A percentile compares a stretch with the other conserved stretches of the same genome.
These are phyloP conservation scores for Pangasius mekongensis DNA, from an alignment of 2,797 vertebrate genomes.

Conservation along the genomic window DNA sequence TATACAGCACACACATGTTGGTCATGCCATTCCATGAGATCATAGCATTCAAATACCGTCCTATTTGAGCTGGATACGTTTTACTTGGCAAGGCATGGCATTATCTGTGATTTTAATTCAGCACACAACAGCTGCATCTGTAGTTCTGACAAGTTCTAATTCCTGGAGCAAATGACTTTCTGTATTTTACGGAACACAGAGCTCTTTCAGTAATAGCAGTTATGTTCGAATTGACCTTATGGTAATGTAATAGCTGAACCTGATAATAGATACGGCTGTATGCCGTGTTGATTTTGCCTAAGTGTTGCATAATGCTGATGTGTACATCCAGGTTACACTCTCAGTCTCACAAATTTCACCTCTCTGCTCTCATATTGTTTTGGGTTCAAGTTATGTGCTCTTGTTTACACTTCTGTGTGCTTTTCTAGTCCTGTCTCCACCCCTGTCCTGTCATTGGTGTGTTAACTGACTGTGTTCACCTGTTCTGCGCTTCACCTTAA, in stretches of 20 bases:
- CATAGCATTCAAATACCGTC: not conserved
- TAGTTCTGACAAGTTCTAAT: conserved; percentile 1
- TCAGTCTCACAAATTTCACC: not conserved
- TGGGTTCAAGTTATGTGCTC: not conserved
- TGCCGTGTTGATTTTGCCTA: not conserved
- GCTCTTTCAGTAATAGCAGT: not conserved
- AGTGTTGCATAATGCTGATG: not conserved
- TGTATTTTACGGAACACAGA: not conserved
- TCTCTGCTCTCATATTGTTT: not conserved
- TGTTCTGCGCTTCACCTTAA: not conserved
- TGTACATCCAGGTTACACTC: not conserved
- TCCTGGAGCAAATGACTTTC: conserved; percentile 6
- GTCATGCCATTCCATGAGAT: not conserved
- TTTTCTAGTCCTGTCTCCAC: not conserved
- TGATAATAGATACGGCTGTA: not conserved
- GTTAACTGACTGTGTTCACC: not conserved
- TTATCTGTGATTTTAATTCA: not conserved
- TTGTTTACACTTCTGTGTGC: not conserved
- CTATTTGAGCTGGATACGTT: not conserved
- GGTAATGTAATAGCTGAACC: conserved; percentile 7
- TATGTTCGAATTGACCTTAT: not conserved
- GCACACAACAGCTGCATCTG: not conserved
- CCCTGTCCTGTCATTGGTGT: not conserved
- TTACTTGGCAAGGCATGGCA: not conserved
- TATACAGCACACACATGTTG: not conserved